Percentiles rank a stretch among this genome's conserved stretches.
Conservation (phyloP, 2,888 invertebrate genomes). For the Serrognathus titanus region DNA sequence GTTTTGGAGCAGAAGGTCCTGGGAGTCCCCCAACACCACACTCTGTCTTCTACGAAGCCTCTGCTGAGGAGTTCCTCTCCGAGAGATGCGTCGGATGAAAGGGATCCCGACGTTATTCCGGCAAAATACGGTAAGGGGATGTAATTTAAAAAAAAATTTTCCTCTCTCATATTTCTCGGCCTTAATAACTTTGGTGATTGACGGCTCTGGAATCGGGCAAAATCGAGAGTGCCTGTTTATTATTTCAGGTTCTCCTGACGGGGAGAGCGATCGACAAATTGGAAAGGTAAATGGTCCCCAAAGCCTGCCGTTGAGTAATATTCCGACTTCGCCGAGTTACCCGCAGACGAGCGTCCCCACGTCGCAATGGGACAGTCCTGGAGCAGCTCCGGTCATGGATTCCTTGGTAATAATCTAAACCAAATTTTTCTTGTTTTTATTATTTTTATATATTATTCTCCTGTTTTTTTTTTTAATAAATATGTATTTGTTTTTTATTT, state of each 20-base stretch:
- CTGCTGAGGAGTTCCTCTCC: slow-evolving; percentile 44
- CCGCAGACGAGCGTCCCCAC: slow-evolving; percentile 34
- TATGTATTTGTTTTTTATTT: not conserved
- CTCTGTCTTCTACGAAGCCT: slow-evolving; percentile 44
- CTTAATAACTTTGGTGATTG: not conserved
- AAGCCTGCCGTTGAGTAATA: slow-evolving; percentile 33
- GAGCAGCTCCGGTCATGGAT: slow-evolving; percentile 45
- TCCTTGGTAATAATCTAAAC: slow-evolving; percentile 17
- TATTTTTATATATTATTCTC: not conserved
- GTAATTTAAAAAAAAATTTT: slow-evolving; percentile 21
- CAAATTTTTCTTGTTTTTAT: no score
- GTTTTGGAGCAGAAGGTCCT: slow-evolving; percentile 48
- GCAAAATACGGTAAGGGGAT: slow-evolving; percentile 69
- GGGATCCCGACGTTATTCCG: slow-evolving; percentile 73
- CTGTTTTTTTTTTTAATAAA: not conserved
- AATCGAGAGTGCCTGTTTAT: not conserved
- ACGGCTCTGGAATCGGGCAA: not conserved
- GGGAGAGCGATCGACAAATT: slow-evolving; percentile 39
- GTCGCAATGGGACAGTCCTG: slow-evolving; percentile 52
- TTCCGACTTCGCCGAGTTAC: slow-evolving; percentile 37
- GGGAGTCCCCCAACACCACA: slow-evolving; percentile 40
- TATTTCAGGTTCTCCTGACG: slow-evolving; percentile 43
- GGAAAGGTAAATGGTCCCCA: slow-evolving; percentile 37
- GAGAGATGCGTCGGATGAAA: slow-evolving; percentile 52
- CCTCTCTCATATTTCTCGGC: no score